Percentiles rank a stretch among this genome's conserved stretches.
These are phyloP conservation scores for Odontamblyopus rebecca DNA, from an alignment of 2,797 vertebrate genomes.

Conservation along the genomic window DNA sequence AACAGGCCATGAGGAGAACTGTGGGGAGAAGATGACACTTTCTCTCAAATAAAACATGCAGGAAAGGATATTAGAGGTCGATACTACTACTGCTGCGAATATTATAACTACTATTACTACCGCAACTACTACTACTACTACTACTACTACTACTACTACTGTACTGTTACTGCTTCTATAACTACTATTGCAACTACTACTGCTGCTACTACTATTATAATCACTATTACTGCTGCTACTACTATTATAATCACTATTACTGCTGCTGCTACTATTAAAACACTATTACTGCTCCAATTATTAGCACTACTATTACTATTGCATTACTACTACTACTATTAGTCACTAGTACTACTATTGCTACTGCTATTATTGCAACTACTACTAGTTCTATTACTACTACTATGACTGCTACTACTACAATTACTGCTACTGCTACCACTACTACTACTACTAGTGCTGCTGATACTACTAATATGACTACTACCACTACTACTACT, in stretches of 20 bases:
- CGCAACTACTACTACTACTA: not conserved
- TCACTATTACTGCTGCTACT: no score
- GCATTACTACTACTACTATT: not conserved
- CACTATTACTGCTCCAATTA: not conserved
- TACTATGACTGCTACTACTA: not conserved
- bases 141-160: not conserved
- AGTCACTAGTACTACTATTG: not conserved
- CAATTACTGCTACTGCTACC: not conserved
- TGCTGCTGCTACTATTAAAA: no score
- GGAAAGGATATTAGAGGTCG: not conserved
- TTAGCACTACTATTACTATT: not conserved
- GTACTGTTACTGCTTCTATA: no score
- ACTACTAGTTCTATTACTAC: not conserved
- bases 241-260: no score
- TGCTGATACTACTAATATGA: not conserved
- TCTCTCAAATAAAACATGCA: not conserved
- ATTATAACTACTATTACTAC: not conserved
- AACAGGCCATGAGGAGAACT: not conserved
- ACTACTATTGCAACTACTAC: no score
- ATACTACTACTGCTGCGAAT: not conserved
- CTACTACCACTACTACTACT: not conserved
- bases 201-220: no score
- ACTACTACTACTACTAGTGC: not conserved
- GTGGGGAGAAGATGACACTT: not conserved
- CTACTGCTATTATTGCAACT: no score